phyloP scores from a whole-genome alignment of 1,140 invertebrate genomes.

The Lasaia peninsularis region DNA sequence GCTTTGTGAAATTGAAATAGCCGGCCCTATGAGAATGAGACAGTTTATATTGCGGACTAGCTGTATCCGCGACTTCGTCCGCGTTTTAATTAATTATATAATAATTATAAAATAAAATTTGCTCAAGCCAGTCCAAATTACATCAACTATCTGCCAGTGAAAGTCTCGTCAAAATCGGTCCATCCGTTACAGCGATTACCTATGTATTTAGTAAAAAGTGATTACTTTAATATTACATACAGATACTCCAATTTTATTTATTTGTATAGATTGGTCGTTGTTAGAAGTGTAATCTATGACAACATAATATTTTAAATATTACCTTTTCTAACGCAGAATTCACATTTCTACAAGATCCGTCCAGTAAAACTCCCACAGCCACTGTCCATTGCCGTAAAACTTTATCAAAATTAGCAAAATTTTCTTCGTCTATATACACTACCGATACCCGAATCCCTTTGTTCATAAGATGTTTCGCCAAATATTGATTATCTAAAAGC shows the following conservation, averaged over 20 bases:
- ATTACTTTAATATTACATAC: no score
- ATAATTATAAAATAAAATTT: neutral
- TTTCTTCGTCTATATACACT: conserved; percentile 21
- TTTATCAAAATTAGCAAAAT: conserved; percentile 4
- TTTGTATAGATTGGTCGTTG: neutral
- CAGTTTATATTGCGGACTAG: no score
- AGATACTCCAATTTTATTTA: no score
- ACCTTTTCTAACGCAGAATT: conserved; percentile 31
- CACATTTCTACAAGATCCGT: conserved; percentile 33
- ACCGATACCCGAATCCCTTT: conserved; percentile 28
- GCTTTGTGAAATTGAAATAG: no score
- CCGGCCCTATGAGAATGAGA: no score
- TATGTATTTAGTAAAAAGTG: no score
- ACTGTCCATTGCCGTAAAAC: conserved; percentile 25
- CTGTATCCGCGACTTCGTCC: no score
- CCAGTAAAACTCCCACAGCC: conserved; percentile 40
- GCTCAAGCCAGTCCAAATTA: neutral
- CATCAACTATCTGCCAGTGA: no score
- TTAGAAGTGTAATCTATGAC: neutral
- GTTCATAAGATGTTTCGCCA: conserved; percentile 23
- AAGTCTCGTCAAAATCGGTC: no score
- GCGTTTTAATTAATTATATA: no score
- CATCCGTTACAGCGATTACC: no score
- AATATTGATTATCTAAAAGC: conserved; percentile 27
- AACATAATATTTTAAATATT: conserved; percentile 3